phyloP scores from a whole-genome alignment of 2,113 vertebrate species.

The Phoenicopterus ruber region DNA sequence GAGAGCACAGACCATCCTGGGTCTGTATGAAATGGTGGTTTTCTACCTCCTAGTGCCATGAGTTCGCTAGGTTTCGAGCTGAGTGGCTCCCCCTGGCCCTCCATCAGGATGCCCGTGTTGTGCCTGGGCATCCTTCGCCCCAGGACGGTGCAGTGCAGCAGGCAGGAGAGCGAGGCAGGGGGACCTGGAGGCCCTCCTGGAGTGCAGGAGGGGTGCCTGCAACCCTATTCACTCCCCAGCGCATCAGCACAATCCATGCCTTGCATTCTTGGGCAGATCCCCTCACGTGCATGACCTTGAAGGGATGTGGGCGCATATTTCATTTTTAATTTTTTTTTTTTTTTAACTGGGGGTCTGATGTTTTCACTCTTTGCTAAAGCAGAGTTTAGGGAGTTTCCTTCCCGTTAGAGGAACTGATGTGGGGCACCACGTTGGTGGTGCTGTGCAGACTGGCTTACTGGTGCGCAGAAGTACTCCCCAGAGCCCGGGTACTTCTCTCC shows the following conservation, averaged over 20 bases:
- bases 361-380: not conserved
- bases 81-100: not conserved
- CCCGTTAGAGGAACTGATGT: not conserved
- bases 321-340: not conserved
- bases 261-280: not conserved
- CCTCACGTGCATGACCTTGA: not conserved
- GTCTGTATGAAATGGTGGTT: not conserved
- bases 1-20: not conserved
- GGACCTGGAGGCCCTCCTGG: not conserved
- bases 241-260: no score
- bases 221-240: not conserved
- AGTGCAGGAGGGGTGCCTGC: not conserved
- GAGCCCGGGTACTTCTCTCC: not conserved
- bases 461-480: not conserved
- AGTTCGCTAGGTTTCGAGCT: not conserved
- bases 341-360: not conserved
- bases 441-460: not conserved
- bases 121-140: not conserved
- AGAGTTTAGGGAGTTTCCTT: not conserved
- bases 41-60: not conserved
- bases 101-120: rapidly evolving
- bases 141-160: not conserved
- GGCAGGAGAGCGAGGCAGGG: not conserved
- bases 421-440: not conserved
- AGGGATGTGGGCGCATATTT: not conserved